phyloP scores from a whole-genome alignment of 2,113 vertebrate species.

The Syngnathus typhle region DNA sequence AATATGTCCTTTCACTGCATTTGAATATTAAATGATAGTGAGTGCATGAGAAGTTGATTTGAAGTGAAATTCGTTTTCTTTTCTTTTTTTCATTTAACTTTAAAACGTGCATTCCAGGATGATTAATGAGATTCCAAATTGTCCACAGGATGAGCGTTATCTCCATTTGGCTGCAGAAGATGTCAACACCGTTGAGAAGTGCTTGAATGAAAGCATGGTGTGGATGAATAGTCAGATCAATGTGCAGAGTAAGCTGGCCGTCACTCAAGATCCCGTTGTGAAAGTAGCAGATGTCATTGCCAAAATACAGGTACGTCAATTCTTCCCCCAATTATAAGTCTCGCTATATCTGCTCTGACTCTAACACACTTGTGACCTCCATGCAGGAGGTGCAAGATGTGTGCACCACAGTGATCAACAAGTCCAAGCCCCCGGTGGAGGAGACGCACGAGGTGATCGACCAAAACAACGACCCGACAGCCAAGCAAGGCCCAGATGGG shows the following conservation, averaged over 20 bases:
- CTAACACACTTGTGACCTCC: background rate
- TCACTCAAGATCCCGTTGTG: conserved; percentile 85
- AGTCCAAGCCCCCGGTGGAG: conserved; percentile 81
- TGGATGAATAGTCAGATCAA: conserved; percentile 93
- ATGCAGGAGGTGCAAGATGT: conserved; percentile 82
- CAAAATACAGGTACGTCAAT: conserved; percentile 80
- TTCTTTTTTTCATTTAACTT: too few relatives aligned
- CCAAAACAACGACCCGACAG: conserved; percentile 75
- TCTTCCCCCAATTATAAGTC: background rate
- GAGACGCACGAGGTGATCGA: conserved; percentile 71
- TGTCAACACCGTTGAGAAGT: conserved; percentile 82
- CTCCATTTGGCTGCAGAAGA: conserved; percentile 81
- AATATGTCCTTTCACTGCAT: background rate
- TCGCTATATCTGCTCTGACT: conserved; percentile 2
- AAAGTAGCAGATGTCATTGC: conserved; percentile 86
- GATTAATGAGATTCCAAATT: background rate
- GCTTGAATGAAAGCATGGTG: conserved; percentile 78
- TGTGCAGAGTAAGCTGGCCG: conserved; percentile 80
- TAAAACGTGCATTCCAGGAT: too few relatives aligned
- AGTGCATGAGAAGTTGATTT: too few relatives aligned
- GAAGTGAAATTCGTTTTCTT: too few relatives aligned
- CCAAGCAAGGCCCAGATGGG: conserved; percentile 72
- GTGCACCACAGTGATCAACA: conserved; percentile 81
- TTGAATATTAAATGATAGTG: background rate
- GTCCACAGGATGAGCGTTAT: conserved; percentile 81